A percentile compares a stretch with the other conserved stretches of the same genome.
These are phyloP conservation scores for Sebastes glaucus DNA, from an alignment of 2,797 vertebrate species.

Conservation along the genomic window DNA sequence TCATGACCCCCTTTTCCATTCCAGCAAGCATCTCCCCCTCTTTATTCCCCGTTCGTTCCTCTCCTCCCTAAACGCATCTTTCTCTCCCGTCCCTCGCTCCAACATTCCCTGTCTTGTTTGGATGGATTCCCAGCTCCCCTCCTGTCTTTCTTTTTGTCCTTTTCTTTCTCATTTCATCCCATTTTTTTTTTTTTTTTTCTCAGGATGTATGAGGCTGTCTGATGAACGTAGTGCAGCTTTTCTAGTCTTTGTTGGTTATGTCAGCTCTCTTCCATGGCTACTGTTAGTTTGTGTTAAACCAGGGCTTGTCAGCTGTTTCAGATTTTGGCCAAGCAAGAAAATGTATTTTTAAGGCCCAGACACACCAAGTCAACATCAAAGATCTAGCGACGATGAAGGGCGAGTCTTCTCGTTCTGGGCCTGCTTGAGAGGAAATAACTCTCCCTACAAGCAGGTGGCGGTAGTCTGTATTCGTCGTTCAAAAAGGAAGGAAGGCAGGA, in stretches of 20 bases:
- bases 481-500: too few relatives aligned
- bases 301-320: neutral
- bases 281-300: neutral
- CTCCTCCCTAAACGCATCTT: neutral
- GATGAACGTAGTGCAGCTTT: slow-evolving; percentile 29
- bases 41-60: slow-evolving; percentile 4
- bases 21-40: slow-evolving; percentile 36
- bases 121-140: slow-evolving; percentile 20
- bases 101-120: slow-evolving; percentile 34
- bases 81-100: slow-evolving; percentile 13
- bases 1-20: slow-evolving; percentile 52
- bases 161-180: slow-evolving; percentile 3
- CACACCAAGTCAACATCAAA: too few relatives aligned
- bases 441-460: too few relatives aligned
- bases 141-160: slow-evolving; percentile 1
- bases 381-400: too few relatives aligned
- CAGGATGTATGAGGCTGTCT: slow-evolving; percentile 11
- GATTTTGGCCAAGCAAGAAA: neutral
- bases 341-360: neutral
- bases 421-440: too few relatives aligned
- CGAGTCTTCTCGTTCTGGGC: too few relatives aligned
- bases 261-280: neutral
- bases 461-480: too few relatives aligned
- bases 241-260: slow-evolving; percentile 42
- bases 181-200: neutral